These are phyloP conservation scores for Astreopora myriophthalma DNA, from an alignment of 64 coral and sea anemone genomes.

Conservation along the genomic window DNA sequence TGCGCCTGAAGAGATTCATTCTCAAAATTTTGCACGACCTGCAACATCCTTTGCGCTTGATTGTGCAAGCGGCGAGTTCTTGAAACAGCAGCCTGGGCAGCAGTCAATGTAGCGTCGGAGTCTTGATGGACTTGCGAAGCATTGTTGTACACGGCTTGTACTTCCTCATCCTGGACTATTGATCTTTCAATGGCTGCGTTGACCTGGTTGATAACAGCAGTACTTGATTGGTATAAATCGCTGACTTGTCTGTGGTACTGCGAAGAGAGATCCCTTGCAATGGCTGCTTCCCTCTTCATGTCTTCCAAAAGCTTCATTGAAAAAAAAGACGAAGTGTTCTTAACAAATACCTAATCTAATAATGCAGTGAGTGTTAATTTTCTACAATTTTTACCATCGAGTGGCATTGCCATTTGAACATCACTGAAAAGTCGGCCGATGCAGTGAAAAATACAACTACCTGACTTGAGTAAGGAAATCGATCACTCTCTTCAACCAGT, in stretches of 20 bases:
- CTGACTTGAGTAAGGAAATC: no score
- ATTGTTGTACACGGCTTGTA: slow-evolving; percentile 22
- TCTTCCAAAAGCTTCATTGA: slow-evolving; percentile 18
- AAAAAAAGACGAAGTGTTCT: not conserved
- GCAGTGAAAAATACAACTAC: no score
- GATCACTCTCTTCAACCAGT: no score
- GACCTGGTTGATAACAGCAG: slow-evolving; percentile 53
- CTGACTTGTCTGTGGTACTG: slow-evolving; percentile 15
- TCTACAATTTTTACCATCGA: no score
- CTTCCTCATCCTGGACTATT: slow-evolving; percentile 16
- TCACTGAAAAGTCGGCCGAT: no score
- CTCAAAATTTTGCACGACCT: slow-evolving; percentile 31
- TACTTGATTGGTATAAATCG: slow-evolving; percentile 62
- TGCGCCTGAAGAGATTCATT: not conserved
- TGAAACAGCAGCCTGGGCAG: not conserved
- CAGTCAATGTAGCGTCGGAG: not conserved
- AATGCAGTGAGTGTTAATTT: no score
- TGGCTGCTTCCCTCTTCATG: slow-evolving; percentile 2
- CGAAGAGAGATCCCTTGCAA: not conserved
- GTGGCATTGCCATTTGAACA: no score
- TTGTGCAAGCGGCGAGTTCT: slow-evolving; percentile 2
- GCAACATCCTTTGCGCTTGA: slow-evolving; percentile 25
- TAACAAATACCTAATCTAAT: no score
- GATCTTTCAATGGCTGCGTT: slow-evolving; percentile 52
- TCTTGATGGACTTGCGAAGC: not conserved